A percentile compares a stretch with the other conserved stretches of the same genome.
Evolutionary conservation across 64 coral and sea anemone genomes (phyloP).

Genomic region (Trachythela sp.): DNA sequence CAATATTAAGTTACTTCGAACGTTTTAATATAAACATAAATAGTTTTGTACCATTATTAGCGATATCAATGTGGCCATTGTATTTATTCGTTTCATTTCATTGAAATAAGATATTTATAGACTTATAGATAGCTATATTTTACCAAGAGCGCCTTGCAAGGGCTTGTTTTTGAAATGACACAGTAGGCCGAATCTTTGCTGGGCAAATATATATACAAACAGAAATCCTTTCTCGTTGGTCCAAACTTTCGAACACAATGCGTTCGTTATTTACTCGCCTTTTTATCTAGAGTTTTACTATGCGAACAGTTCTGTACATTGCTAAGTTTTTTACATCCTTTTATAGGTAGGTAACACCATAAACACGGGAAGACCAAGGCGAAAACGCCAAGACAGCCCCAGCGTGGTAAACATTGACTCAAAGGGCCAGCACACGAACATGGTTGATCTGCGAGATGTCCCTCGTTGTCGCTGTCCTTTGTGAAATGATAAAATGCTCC

Average conservation of each 20-base stretch:
- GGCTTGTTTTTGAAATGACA: not conserved
- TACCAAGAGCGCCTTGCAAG: not conserved
- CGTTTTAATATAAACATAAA: constrained; percentile 1
- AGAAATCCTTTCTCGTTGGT: not conserved
- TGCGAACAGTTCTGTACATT: not conserved
- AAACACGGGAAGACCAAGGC: constrained; percentile 79
- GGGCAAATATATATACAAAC: constrained; percentile 5
- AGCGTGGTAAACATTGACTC: constrained; percentile 72
- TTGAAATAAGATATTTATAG: not conserved
- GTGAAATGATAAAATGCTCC: constrained; percentile 96
- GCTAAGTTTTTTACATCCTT: constrained; percentile 64
- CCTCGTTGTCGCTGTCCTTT: constrained; percentile 78
- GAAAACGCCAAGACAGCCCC: constrained; percentile 78
- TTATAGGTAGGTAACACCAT: constrained; percentile 69
- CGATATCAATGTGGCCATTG: not conserved
- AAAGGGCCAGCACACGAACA: constrained; percentile 84
- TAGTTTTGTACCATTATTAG: not conserved
- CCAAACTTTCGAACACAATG: not conserved
- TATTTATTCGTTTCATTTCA: not conserved
- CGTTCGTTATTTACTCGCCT: not conserved
- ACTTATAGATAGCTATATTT: not conserved
- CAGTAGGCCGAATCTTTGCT: not conserved
- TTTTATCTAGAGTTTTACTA: not conserved
- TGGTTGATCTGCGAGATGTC: constrained; percentile 75
- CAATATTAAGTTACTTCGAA: not conserved